Percentiles rank a stretch among this genome's conserved stretches.
phyloP scores from a whole-genome alignment of 1,140 invertebrate species.

The Conopomorpha cramerella region DNA sequence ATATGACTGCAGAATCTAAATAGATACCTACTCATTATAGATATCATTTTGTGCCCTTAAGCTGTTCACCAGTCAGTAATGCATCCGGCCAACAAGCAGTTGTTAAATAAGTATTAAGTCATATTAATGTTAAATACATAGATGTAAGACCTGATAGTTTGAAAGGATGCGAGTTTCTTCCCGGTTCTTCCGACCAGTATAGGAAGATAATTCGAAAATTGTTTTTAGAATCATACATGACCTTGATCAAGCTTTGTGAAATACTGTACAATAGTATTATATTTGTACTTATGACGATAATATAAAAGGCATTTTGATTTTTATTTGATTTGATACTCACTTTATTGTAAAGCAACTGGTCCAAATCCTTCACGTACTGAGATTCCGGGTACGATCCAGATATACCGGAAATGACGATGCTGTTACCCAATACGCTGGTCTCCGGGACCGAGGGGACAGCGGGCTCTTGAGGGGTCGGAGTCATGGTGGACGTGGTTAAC shows the following conservation, averaged over 20 bases:
- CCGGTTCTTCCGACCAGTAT: no score
- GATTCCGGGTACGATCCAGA: constrained; percentile 19
- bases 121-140: no score
- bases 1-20: neutral
- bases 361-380: constrained; percentile 15
- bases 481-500: constrained; percentile 12
- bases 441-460: no score
- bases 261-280: neutral
- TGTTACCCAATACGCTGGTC: neutral
- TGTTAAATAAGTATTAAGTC: no score
- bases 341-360: constrained; percentile 17
- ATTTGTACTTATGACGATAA: neutral
- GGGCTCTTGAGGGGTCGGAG: constrained; percentile 10
- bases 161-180: no score
- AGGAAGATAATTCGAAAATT: no score
- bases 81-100: no score
- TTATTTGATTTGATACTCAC: constrained; percentile 9
- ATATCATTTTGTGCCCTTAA: no score
- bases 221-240: no score
- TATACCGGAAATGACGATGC: constrained; percentile 25
- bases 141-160: no score
- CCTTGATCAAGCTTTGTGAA: neutral
- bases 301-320: constrained; percentile 3
- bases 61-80: no score
- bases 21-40: constrained; percentile 11